These are phyloP conservation scores for Myotis vivesi DNA, from an alignment of 2,797 vertebrate genomes.

Conservation along the genomic window DNA sequence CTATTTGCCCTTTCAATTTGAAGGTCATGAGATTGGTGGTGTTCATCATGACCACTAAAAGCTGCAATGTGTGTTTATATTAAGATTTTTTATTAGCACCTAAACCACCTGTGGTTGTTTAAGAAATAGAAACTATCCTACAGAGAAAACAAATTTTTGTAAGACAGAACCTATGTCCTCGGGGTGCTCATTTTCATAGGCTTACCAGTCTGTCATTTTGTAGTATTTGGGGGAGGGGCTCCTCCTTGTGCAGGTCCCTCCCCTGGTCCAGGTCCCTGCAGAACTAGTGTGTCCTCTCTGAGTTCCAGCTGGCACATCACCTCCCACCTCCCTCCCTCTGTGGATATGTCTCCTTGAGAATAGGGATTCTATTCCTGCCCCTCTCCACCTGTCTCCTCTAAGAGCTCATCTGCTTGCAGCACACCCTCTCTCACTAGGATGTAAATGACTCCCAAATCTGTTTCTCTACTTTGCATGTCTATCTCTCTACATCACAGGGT, in stretches of 20 bases:
- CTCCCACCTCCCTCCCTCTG: neutral
- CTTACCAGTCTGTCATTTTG: neutral
- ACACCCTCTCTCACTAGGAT: constrained; percentile 62
- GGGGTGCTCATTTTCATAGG: neutral
- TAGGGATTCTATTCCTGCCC: neutral
- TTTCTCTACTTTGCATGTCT: constrained; percentile 69
- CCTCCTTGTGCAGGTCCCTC: neutral
- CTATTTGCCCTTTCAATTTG: neutral
- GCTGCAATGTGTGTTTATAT: neutral
- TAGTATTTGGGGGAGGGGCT: neutral
- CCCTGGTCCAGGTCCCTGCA: neutral
- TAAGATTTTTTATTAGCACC: neutral
- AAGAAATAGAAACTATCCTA: neutral
- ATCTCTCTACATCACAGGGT: constrained; percentile 67
- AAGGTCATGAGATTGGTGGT: neutral
- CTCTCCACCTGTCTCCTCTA: constrained; percentile 56
- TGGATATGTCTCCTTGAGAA: neutral
- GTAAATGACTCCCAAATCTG: constrained; percentile 69
- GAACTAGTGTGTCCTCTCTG: neutral
- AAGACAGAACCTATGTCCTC: neutral
- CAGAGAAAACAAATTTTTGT: neutral
- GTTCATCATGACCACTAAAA: neutral
- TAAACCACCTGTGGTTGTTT: neutral
- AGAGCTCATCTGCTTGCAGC: constrained; percentile 67
- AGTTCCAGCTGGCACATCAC: neutral